Evolutionary conservation across 2,888 invertebrate species (phyloP), one percentile per base, ranked within the genome.

Genomic region (Ormia ochracea): DNA sequence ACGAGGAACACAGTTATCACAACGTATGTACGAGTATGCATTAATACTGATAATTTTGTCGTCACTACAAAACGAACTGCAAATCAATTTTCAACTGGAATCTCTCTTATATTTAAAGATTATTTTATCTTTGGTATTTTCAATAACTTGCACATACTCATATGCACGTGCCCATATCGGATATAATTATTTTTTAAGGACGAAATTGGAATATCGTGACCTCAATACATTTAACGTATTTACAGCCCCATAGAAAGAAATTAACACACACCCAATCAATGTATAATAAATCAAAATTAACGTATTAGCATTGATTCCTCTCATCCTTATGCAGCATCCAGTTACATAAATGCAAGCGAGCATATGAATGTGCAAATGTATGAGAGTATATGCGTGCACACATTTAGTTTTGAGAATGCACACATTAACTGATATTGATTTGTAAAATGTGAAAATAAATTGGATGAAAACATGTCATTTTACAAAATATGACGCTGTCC

Each of bases 401-500:
- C 10, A 33, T 26, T 19, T 14, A 41, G 4, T 36, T n/a, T n/a
- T n/a, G n/a, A n/a, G n/a, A n/a, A n/a, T 54, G 36, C 54, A 19
- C 19, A 26, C 63, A 63, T 56, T 65, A 65, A 56, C 28, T 12
- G 56, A 73, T 65, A 73, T 65, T 73, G 65, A 73, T 73, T 73
- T 73, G 73, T 28, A 43, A 73, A 54, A 65, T 33, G 36, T 63
- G 54, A 48, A 73, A 73, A 65, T 56, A 63, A 63, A 73, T 56
- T 65, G 63, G 54, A 73, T 73, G 73, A 56, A 73, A 73, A 56
- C 73, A 73, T 73, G 73, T 65, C 73, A 73, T 63, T 56, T 73
- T 73, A 48, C 45, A 65, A 65, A 73, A 65, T 73, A 65, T 73
- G 73, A 73, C 73, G 48, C 28, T 73, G 73, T 73, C 63, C 63